Percentiles rank a stretch among this genome's conserved stretches.
Conservation (phyloP, 2,888 invertebrate species). For the Petrophora chlorosata region DNA sequence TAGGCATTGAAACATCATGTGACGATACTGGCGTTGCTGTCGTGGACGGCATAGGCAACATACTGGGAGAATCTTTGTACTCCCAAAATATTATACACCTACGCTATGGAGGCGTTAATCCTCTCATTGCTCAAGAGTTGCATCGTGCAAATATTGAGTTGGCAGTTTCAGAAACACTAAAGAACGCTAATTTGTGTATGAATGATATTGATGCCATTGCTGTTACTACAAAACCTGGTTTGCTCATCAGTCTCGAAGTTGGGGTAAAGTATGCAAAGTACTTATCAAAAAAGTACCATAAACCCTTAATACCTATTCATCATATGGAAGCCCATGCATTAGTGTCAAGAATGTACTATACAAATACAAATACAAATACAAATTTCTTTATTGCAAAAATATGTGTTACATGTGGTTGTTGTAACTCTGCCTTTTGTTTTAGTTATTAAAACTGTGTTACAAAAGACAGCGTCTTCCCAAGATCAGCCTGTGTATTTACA, state of each 20-base stretch:
- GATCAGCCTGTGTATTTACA: too few species aligned
- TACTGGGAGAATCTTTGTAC: conserved; percentile 91
- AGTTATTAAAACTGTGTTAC: too few species aligned
- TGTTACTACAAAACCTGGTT: conserved; percentile 95
- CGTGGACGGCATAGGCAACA: conserved; percentile 87
- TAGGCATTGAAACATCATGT: conserved; percentile 99
- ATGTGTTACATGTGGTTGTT: too few species aligned
- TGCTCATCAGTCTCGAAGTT: conserved; percentile 89
- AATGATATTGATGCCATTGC: conserved; percentile 93
- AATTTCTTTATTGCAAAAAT: too few species aligned
- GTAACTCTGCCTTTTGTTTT: too few species aligned
- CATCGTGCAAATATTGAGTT: conserved; percentile 91
- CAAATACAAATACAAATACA: too few species aligned
- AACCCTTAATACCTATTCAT: conserved; percentile 97
- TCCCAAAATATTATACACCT: conserved; percentile 92
- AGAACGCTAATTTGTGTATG: conserved; percentile 81
- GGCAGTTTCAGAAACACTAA: conserved; percentile 88
- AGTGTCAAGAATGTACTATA: conserved; percentile 89
- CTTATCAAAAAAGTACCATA: conserved; percentile 85
- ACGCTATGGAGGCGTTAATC: conserved; percentile 93
- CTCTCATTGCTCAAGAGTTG: conserved; percentile 91
- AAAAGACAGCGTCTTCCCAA: too few species aligned
- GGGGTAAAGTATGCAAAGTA: conserved; percentile 93
- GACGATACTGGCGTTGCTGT: conserved; percentile 98
- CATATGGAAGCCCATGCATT: conserved; percentile 99